Base-by-base conservation (phyloP, 2,888 invertebrate species). In the Platycheirus rosarum region DNA sequence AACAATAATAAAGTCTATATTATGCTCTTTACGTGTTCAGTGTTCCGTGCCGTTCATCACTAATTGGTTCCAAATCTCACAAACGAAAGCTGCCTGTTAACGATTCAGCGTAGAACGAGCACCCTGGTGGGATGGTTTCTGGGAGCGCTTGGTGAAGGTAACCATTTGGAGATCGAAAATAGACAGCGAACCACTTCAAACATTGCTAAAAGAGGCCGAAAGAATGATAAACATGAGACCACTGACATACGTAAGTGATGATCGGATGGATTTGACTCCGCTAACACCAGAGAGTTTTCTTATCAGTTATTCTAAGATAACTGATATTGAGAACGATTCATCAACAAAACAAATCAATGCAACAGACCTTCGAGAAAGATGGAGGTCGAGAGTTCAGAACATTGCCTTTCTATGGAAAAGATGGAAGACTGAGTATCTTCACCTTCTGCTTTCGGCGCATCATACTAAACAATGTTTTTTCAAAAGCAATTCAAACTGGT, bases 21-120 rank as follows among this genome's bases (percentile, higher is more conserved):
- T 9, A 44, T 80, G 57, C 9, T 75, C 0, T 70, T 80, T 46
- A 69, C 75, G 1, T 69, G 63, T 55, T 69, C 79, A 1, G 68
- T 68, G 9, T 37, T 79, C 7, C 55, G 79, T 2, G 57, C 42
- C 9, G 20, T 79, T 11, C 79, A 79, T 40, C 37, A 62, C 20
- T 69, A 79, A 20, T 13, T 69, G 23, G 66, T 63, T 5, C n/a
- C 37, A 2, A 71, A 51, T 14, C 49, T 74, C 42, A 37, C 66
- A 3, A 57, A 60, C 0, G 51, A 79, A 6, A 51, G 51, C 9
- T 73, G 51, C n/a, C 23, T 76, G 9, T 5, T 62, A 8, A 26
- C 69, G 23, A 1, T 57, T 57, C 26, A 48, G 40, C 23, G 13
- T 35, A 9, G 29, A 48, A 8, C 6, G 57, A 14, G 57, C 26